Percentiles rank a stretch among this genome's conserved stretches.
Evolutionary conservation across 2,888 invertebrate species (phyloP).

Genomic region (Drosophila colorata): DNA sequence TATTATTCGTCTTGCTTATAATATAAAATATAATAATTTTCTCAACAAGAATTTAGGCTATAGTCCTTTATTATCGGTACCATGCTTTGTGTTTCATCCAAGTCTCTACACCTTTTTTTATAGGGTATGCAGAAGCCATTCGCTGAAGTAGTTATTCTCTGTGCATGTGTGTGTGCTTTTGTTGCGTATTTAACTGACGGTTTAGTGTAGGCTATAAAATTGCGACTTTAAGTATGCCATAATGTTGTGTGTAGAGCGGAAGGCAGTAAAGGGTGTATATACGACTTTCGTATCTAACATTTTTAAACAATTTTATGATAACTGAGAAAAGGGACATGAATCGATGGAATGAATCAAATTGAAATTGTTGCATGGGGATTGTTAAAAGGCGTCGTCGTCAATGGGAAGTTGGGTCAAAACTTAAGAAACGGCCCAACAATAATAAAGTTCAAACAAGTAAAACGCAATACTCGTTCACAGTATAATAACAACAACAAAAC

Average conservation of each 20-base stretch:
- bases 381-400: slow-evolving; percentile 9
- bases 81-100: too few species aligned
- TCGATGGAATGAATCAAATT: slow-evolving; percentile 5
- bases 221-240: slow-evolving; percentile 44
- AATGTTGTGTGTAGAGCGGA: slow-evolving; percentile 15
- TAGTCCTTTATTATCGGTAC: too few species aligned
- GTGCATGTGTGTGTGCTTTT: slow-evolving; percentile 7
- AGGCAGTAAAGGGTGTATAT: not conserved
- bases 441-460: not conserved
- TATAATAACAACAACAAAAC: too few species aligned
- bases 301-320: slow-evolving; percentile 14
- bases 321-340: slow-evolving; percentile 3
- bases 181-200: slow-evolving; percentile 53
- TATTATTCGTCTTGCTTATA: too few species aligned
- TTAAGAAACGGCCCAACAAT: slow-evolving; percentile 5
- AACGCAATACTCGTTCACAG: too few species aligned
- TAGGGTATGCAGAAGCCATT: slow-evolving; percentile 4
- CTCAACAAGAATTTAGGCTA: too few species aligned
- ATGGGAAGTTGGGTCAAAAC: slow-evolving; percentile 1
- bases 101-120: too few species aligned
- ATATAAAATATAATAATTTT: too few species aligned
- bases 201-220: slow-evolving; percentile 64
- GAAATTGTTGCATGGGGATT: slow-evolving; percentile 2
- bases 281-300: slow-evolving; percentile 25
- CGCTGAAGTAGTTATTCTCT: not conserved